phyloP scores from a whole-genome alignment of 1,140 invertebrate species.

The Pogonus chalceus region DNA sequence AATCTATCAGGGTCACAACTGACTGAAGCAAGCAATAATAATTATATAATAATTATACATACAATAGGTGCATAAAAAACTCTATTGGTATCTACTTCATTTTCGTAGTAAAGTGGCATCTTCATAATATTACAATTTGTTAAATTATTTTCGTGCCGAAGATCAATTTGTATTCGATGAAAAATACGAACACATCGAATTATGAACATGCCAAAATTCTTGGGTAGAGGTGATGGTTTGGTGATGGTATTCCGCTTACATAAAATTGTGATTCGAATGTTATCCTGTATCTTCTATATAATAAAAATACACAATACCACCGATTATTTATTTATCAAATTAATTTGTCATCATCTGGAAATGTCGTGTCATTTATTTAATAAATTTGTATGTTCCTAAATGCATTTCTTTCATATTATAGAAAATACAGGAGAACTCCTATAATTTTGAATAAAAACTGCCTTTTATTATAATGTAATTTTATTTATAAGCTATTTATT shows the following conservation, averaged over 20 bases:
- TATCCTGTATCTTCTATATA: background rate
- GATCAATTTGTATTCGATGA: background rate
- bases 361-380: background rate
- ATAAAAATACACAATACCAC: background rate
- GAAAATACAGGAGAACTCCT: background rate
- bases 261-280: background rate
- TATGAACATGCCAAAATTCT: slow-evolving; percentile 1
- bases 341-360: background rate
- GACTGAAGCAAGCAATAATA: background rate
- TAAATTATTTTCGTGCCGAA: background rate
- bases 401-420: background rate
- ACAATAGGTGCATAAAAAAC: background rate
- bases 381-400: background rate
- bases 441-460: background rate
- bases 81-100: background rate
- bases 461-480: background rate
- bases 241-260: background rate
- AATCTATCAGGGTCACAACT: background rate
- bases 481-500: slow-evolving; percentile 1
- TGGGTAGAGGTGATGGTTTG: background rate
- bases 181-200: background rate
- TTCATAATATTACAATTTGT: background rate
- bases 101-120: background rate
- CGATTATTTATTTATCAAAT: background rate
- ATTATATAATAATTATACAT: background rate